Evolutionary conservation across 2,797 vertebrate genomes (phyloP).

Genomic region (Sebastolobus altivelis): DNA sequence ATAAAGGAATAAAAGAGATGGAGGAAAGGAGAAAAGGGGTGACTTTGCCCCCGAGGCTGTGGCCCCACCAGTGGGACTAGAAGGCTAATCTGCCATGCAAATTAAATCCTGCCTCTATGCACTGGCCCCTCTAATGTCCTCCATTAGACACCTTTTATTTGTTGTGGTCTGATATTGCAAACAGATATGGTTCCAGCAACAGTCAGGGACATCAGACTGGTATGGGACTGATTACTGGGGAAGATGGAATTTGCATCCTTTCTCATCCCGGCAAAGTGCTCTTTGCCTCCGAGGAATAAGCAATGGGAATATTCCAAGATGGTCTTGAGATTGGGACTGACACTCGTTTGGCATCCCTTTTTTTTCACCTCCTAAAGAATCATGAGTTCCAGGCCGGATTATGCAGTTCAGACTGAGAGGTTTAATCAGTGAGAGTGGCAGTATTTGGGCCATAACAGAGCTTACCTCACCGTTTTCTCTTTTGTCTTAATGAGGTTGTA

Average conservation of each 20-base stretch:
- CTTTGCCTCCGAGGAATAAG: slow-evolving; percentile 69
- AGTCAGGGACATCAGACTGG: slow-evolving; percentile 88
- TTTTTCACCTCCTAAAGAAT: slow-evolving; percentile 54
- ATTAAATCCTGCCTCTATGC: slow-evolving; percentile 98
- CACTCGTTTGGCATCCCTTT: slow-evolving; percentile 65
- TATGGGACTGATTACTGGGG: slow-evolving; percentile 90
- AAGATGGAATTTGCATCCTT: slow-evolving; percentile 81
- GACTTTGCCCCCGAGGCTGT: slow-evolving; percentile 86
- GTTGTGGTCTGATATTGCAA: slow-evolving; percentile 94
- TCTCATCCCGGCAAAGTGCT: slow-evolving; percentile 60
- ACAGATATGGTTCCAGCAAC: slow-evolving; percentile 89
- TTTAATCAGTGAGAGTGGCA: slow-evolving; percentile 81
- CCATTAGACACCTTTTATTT: slow-evolving; percentile 97
- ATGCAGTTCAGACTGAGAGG: slow-evolving; percentile 78
- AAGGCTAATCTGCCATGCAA: slow-evolving; percentile 99
- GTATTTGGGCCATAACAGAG: slow-evolving; percentile 79
- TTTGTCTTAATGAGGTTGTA: slow-evolving; percentile 82
- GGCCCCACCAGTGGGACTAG: slow-evolving; percentile 92
- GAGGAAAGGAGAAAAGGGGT: slow-evolving; percentile 64
- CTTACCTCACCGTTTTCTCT: slow-evolving; percentile 73
- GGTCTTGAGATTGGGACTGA: slow-evolving; percentile 70
- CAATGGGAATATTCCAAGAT: slow-evolving; percentile 63
- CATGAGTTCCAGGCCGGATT: slow-evolving; percentile 80
- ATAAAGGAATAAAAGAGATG: slow-evolving; percentile 87
- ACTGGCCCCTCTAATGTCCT: slow-evolving; percentile 94